Conservation (phyloP, 2,797 vertebrate species). For the Sphaeramia orbicularis region DNA sequence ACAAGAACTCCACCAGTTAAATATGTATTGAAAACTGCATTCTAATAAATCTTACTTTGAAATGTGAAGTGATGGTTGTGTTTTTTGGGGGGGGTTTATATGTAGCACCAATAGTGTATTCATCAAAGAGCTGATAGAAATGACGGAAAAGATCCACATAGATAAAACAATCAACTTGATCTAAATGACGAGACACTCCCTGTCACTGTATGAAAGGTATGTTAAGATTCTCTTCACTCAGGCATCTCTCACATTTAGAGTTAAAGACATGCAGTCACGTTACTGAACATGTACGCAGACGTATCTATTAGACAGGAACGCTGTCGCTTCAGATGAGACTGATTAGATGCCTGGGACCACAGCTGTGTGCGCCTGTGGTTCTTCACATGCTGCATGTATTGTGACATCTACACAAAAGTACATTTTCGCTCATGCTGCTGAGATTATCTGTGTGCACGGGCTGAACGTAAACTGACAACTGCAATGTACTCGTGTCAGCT, state of each 20-base stretch:
- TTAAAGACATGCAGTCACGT: not conserved
- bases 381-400: not conserved
- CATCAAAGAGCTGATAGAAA: too few relatives aligned
- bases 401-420: not conserved
- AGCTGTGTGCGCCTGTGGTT: not conserved
- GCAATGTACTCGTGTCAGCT: not conserved
- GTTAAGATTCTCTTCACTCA: not conserved
- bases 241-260: constrained; percentile 34
- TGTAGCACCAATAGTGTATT: too few relatives aligned
- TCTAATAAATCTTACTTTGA: too few relatives aligned
- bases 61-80: too few relatives aligned
- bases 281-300: not conserved
- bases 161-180: not conserved
- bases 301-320: constrained; percentile 19
- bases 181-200: not conserved
- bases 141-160: too few relatives aligned
- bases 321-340: constrained; percentile 7
- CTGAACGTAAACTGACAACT: not conserved
- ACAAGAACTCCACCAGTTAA: too few relatives aligned
- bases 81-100: too few relatives aligned
- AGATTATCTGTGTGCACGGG: not conserved
- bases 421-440: not conserved
- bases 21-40: too few relatives aligned
- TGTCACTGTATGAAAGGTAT: not conserved
- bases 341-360: constrained; percentile 7